These are phyloP conservation scores for Helogale parvula DNA, from an alignment of 2,113 vertebrate species.

Conservation along the genomic window DNA sequence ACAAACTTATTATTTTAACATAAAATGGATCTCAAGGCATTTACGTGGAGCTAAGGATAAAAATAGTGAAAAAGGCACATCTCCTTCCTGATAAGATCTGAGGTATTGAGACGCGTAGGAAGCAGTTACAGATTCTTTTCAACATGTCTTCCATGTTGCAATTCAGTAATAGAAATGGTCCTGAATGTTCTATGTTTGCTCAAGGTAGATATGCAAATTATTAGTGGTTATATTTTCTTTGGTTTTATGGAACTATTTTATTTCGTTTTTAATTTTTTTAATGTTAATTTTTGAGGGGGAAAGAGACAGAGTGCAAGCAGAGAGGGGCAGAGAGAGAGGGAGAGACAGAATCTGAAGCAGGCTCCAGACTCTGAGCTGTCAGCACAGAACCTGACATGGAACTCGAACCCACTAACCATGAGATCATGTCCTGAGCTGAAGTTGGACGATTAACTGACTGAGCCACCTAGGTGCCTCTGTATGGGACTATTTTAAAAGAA, in stretches of 20 bases:
- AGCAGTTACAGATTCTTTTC: slow-evolving; percentile 22
- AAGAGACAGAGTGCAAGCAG: no score
- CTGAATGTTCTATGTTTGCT: neutral
- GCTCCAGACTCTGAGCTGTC: no score
- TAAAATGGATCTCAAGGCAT: neutral
- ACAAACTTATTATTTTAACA: neutral
- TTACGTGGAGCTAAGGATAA: neutral
- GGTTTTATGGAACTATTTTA: neutral
- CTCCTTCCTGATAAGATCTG: neutral
- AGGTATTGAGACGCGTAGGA: neutral
- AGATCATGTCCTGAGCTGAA: no score
- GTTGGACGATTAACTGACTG: no score
- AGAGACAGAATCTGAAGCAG: no score
- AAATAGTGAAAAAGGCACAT: neutral
- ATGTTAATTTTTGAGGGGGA: no score
- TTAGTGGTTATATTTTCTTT: slow-evolving; percentile 32
- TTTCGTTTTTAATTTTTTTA: neutral
- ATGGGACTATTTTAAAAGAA: slow-evolving; percentile 17
- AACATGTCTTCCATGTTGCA: neutral
- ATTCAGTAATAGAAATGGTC: neutral
- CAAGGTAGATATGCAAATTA: neutral
- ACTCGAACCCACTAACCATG: no score
- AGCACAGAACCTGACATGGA: no score
- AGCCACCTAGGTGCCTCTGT: neutral
- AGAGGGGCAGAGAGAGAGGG: no score